Evolutionary conservation across 2,113 vertebrate species (phyloP).

Genomic region (Arenaria interpres): DNA sequence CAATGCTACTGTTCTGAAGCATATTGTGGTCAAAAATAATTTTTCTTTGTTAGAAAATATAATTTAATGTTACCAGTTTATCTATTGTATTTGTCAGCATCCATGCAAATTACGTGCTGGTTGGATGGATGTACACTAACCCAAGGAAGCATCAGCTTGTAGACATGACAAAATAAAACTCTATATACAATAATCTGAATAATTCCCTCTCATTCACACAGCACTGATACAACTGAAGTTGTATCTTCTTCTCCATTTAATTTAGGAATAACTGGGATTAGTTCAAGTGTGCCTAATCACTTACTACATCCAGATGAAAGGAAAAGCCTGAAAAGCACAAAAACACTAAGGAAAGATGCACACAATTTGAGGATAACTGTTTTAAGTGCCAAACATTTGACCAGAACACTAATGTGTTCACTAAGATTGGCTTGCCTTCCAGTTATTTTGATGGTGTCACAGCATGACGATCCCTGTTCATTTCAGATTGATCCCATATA

Average conservation of each 20-base stretch:
- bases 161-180: neutral
- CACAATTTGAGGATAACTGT: neutral
- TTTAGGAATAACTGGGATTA: neutral
- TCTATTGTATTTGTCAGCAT: neutral
- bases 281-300: neutral
- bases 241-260: neutral
- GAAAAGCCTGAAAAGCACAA: neutral
- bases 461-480: neutral
- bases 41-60: neutral
- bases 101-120: neutral
- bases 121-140: neutral
- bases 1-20: neutral
- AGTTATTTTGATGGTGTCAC: neutral
- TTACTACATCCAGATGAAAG: neutral
- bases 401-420: neutral
- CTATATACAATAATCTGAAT: neutral
- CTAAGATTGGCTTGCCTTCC: neutral
- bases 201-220: neutral
- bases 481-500: neutral
- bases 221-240: neutral
- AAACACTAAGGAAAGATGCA: neutral
- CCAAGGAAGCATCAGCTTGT: neutral
- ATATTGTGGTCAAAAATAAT: neutral
- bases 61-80: neutral
- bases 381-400: neutral